Base-by-base conservation (phyloP, 1,140 invertebrate species). In the Musca vetustissima region DNA sequence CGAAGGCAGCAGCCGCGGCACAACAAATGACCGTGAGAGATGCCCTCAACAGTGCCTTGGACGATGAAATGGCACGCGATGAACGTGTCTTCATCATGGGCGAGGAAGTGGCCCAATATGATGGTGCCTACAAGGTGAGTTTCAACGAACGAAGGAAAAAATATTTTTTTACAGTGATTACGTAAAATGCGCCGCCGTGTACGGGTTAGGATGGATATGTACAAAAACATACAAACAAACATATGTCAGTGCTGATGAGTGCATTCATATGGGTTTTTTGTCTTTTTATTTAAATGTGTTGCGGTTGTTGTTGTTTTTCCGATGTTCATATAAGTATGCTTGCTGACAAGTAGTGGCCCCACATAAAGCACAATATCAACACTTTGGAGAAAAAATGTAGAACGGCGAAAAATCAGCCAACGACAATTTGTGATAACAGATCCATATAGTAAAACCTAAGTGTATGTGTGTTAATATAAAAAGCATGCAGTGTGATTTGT, bases 71-170 rank as follows among this genome's bases (percentile, higher is more conserved):
- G 88, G 91, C 92, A 78, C 87, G 91, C 69, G 98, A 99, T 83
- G 94, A 98, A 32, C 89, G 88, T 68, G 97, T 99, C 0, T 98
- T 98, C 83, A 77, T 99, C 19, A 75, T 99, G 50, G 98, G 98
- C 43, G 98, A 99, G 85, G 98, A 99, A 86, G 98, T 99, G 0
- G 97, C 97, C n/a, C 88, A 93, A 83, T 99, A 98, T 77, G 97
- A 99, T 82, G 98, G 98, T 68, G 97, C 97, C 22, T 99, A 99
- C 76, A 99, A 99, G 91, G 91, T 96, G 24, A 74, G 71, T 64
- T 57, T 4, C 22, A 52, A 14, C 22, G 14, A 61, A 15, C 11
- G 24, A 32, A n/a, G 24, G 21, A 25, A 9, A 48, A 47, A 67
- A 68, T 43, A 4, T 11, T 43, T 43, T 43, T 43, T 43, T 11